Percentiles rank a stretch among this genome's conserved stretches.
phyloP scores from a whole-genome alignment of 2,888 invertebrate species.

The Dusona sp. region DNA sequence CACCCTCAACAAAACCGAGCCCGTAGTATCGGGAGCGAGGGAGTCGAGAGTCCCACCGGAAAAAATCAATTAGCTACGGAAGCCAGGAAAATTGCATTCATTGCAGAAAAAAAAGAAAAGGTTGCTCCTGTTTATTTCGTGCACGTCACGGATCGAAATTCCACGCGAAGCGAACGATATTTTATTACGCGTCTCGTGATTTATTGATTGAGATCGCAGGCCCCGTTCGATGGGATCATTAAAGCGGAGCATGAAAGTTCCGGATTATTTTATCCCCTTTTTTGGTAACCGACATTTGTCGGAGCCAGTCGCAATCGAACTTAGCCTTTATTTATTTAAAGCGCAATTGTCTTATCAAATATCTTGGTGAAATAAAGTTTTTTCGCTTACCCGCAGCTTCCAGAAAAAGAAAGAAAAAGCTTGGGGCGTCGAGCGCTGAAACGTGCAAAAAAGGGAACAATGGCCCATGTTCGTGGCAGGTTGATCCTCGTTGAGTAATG shows the following conservation, averaged over 20 bases:
- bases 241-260: neutral
- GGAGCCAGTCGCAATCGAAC: neutral
- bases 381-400: neutral
- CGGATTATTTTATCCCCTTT: neutral
- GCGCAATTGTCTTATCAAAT: neutral
- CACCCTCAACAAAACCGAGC: slow-evolving; percentile 58
- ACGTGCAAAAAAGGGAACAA: slow-evolving; percentile 76
- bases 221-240: slow-evolving; percentile 24
- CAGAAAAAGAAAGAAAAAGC: neutral
- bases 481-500: slow-evolving; percentile 85
- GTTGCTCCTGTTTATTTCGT: slow-evolving; percentile 20
- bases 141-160: slow-evolving; percentile 46
- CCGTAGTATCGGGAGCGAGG: slow-evolving; percentile 41
- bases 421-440: slow-evolving; percentile 67
- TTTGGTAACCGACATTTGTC: neutral
- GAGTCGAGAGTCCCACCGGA: slow-evolving; percentile 64
- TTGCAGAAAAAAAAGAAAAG: slow-evolving; percentile 43
- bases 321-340: neutral
- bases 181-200: slow-evolving; percentile 58
- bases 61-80: slow-evolving; percentile 82
- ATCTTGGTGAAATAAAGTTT: neutral
- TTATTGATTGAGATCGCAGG: slow-evolving; percentile 54
- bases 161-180: slow-evolving; percentile 45
- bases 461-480: slow-evolving; percentile 80
- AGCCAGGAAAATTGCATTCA: slow-evolving; percentile 71